Percentiles rank a stretch among this genome's conserved stretches.
These are phyloP conservation scores for Drymodes brunneopygia DNA, from an alignment of 2,113 vertebrate genomes.

Conservation along the genomic window DNA sequence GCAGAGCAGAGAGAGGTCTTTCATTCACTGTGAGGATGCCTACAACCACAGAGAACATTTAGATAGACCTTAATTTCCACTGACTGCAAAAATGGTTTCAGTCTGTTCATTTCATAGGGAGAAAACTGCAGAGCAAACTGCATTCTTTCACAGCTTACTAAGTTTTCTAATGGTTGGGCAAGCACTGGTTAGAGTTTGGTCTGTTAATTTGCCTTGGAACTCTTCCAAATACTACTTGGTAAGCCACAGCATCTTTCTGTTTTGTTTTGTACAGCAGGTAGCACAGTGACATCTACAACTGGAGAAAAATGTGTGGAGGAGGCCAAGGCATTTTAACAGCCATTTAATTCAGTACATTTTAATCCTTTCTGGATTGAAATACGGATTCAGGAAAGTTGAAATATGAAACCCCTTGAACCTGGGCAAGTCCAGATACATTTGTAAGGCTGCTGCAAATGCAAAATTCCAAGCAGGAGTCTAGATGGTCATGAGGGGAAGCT, in stretches of 20 bases:
- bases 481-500: neutral
- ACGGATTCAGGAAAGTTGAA: neutral
- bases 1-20: neutral
- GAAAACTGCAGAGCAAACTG: conserved; percentile 11
- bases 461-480: neutral
- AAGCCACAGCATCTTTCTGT: neutral
- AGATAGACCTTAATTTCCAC: neutral
- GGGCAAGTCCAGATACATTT: neutral
- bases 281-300: neutral
- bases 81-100: neutral
- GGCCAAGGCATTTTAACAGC: neutral
- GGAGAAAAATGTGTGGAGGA: neutral
- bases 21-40: neutral
- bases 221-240: conserved; percentile 13
- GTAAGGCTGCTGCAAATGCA: neutral
- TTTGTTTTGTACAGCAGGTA: conserved; percentile 15
- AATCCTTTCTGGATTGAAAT: neutral
- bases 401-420: neutral
- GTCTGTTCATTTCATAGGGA: neutral
- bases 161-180: neutral
- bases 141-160: conserved; percentile 11
- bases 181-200: conserved; percentile 3
- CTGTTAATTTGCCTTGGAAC: conserved; percentile 21
- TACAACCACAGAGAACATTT: neutral
- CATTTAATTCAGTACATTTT: neutral